Evolutionary conservation across 2,113 vertebrate species (phyloP).

Genomic region (Candoia aspera): DNA sequence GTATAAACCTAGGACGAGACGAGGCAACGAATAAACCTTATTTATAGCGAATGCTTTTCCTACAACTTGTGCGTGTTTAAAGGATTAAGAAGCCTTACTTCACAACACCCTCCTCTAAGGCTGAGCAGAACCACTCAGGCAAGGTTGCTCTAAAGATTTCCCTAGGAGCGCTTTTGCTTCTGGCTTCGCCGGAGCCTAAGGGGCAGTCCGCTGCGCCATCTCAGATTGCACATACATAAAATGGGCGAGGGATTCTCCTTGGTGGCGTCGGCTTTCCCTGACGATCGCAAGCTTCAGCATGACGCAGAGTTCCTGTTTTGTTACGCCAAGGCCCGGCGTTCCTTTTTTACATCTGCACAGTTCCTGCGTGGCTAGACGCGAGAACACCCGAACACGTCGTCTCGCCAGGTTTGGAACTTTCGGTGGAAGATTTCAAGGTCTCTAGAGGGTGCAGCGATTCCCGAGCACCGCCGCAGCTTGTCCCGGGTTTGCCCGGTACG

Average conservation of each 20-base stretch:
- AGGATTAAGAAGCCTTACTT: neutral
- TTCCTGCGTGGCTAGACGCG: neutral
- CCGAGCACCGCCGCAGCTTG: neutral
- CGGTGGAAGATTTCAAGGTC: neutral
- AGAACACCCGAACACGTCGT: neutral
- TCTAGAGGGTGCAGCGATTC: neutral
- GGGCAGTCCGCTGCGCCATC: neutral
- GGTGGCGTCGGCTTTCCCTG: neutral
- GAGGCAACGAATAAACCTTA: neutral
- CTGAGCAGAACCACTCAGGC: neutral
- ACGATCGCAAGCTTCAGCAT: neutral
- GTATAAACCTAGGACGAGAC: neutral
- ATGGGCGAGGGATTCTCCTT: neutral
- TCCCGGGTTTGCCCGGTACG: neutral
- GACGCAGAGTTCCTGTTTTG: constrained; percentile 10
- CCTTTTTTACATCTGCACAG: neutral
- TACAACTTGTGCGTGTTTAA: neutral
- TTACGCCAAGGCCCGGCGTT: neutral
- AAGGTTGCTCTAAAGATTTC: neutral
- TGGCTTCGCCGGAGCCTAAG: neutral
- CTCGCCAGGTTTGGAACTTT: neutral
- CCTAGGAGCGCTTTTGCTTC: neutral
- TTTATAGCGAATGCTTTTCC: neutral
- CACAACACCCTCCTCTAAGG: neutral
- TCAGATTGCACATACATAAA: neutral